Conservation (phyloP, 2,797 vertebrate species). For the Heterohyrax brucei region DNA sequence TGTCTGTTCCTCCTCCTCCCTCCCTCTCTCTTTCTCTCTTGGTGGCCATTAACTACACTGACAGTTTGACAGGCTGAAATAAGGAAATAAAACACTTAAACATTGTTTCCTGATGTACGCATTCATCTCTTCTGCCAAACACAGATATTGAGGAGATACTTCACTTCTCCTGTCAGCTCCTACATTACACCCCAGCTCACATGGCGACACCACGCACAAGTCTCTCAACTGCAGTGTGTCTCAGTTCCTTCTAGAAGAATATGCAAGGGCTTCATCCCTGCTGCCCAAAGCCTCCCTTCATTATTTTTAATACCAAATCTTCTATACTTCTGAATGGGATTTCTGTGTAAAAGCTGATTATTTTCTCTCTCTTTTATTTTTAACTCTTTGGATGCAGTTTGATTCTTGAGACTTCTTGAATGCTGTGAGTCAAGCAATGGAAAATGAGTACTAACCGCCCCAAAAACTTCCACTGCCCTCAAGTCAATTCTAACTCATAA, state of each 20-base stretch:
- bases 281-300: slow-evolving; percentile 58
- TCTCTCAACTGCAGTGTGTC: slow-evolving; percentile 75
- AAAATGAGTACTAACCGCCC: background rate
- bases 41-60: slow-evolving; percentile 92
- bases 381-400: slow-evolving; percentile 64
- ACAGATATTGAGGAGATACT: slow-evolving; percentile 94
- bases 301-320: slow-evolving; percentile 74
- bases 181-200: slow-evolving; percentile 93
- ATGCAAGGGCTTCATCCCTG: background rate
- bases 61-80: slow-evolving; percentile 93
- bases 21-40: slow-evolving; percentile 87
- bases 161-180: slow-evolving; percentile 94
- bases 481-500: too few species aligned
- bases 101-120: slow-evolving; percentile 94
- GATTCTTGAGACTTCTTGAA: slow-evolving; percentile 59
- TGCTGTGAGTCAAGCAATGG: background rate
- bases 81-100: slow-evolving; percentile 93
- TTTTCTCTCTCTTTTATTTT: slow-evolving; percentile 53
- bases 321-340: slow-evolving; percentile 60
- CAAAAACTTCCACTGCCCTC: too few species aligned
- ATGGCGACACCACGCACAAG: slow-evolving; percentile 76
- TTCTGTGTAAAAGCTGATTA: slow-evolving; percentile 76
- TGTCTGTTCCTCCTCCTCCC: slow-evolving; percentile 84
- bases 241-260: slow-evolving; percentile 68
- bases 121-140: slow-evolving; percentile 96